Conservation (phyloP, 2,113 vertebrate genomes). For the Alces alces region DNA sequence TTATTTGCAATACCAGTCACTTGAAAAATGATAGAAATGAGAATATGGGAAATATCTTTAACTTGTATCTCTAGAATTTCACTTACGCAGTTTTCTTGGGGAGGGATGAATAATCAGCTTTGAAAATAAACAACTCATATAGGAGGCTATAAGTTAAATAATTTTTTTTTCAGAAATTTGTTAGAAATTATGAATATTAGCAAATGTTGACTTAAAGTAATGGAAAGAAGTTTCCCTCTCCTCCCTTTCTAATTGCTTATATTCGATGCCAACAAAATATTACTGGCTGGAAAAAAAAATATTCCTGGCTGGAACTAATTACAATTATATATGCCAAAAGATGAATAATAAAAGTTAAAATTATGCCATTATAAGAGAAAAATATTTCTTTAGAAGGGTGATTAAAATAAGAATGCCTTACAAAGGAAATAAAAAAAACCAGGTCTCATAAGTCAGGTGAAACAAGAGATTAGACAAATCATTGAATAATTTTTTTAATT, state of each 20-base stretch:
- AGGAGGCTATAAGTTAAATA: background rate
- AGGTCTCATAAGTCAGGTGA: background rate
- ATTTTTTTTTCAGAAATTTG: background rate
- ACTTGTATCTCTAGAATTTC: slow-evolving; percentile 9
- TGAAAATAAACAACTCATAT: background rate
- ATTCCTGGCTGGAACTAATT: background rate
- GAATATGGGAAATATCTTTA: background rate
- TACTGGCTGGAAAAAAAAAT: background rate
- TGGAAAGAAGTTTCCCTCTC: background rate
- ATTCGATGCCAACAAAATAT: background rate
- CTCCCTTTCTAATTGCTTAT: background rate
- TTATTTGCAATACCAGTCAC: slow-evolving; percentile 8
- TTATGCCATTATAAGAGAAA: background rate
- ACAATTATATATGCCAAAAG: background rate
- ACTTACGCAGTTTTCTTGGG: background rate
- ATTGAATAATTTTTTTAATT: background rate
- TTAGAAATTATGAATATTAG: background rate
- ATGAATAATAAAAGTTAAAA: background rate
- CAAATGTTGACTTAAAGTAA: background rate
- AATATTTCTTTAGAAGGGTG: background rate
- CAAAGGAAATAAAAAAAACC: background rate
- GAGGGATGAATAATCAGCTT: background rate
- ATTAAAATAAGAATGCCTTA: background rate
- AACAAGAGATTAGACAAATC: background rate
- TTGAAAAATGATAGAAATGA: background rate